Conservation (phyloP, 1,140 invertebrate species). For the Bombus turneri region DNA sequence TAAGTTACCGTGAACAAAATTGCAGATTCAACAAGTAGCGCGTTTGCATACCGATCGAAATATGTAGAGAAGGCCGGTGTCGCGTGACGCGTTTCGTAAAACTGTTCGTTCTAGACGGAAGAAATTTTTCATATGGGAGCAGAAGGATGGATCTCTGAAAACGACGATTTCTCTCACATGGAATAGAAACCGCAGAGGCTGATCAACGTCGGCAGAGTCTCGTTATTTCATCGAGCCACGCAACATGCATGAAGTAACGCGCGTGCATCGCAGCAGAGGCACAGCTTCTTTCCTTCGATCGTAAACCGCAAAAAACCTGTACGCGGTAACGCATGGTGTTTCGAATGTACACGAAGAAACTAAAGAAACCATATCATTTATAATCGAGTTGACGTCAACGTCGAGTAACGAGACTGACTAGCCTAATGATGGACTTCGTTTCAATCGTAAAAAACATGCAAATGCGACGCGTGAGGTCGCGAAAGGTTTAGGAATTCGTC, state of each 20-base stretch:
- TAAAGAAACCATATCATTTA: not conserved
- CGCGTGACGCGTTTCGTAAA: constrained; percentile 28
- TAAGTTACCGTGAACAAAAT: constrained; percentile 22
- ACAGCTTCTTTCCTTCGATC: not conserved
- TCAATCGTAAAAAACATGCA: not conserved
- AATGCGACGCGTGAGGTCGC: not conserved
- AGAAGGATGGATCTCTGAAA: too few species aligned
- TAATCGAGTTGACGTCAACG: not conserved
- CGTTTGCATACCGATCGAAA: not conserved
- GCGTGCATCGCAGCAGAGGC: not conserved
- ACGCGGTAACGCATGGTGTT: not conserved
- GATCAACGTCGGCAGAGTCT: not conserved
- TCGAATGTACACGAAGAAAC: not conserved
- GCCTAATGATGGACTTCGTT: not conserved
- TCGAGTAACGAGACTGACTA: not conserved
- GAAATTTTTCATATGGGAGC: not conserved
- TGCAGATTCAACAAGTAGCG: not conserved
- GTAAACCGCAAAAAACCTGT: not conserved
- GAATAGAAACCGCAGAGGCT: not conserved
- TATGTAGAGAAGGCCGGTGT: not conserved
- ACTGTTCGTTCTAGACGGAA: not conserved
- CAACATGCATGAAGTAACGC: not conserved
- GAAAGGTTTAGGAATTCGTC: not conserved
- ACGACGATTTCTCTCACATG: not conserved
- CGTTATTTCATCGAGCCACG: not conserved